Percentiles rank a stretch among this genome's conserved stretches.
phyloP scores from a whole-genome alignment of 2,113 vertebrate species.

The Rhagologus leucostigma region DNA sequence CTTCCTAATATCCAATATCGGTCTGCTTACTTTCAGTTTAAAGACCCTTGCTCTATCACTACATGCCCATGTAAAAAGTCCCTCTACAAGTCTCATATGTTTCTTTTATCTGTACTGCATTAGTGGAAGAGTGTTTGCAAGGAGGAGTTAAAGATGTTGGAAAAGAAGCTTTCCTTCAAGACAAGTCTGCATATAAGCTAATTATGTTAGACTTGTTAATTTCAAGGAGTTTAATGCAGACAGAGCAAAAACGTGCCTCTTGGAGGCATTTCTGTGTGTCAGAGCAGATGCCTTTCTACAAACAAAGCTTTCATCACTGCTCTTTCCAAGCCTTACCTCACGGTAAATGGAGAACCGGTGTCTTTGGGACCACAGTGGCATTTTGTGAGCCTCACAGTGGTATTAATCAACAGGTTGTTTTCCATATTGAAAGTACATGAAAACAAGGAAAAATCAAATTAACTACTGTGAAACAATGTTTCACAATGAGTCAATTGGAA shows the following conservation, averaged over 20 bases:
- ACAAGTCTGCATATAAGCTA: neutral
- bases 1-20: neutral
- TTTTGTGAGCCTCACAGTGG: neutral
- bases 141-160: neutral
- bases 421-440: neutral
- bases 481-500: neutral
- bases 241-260: accelerated
- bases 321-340: neutral
- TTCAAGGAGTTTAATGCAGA: neutral
- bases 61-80: neutral
- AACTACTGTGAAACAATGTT: neutral
- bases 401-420: neutral
- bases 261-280: neutral
- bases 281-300: neutral
- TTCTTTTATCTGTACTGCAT: neutral
- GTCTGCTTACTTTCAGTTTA: neutral
- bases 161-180: neutral
- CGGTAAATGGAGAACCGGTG: accelerated
- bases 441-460: neutral
- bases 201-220: neutral
- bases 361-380: neutral
- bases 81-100: neutral
- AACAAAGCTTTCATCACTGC: neutral
- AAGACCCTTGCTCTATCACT: neutral
- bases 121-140: neutral